A percentile compares a stretch with the other conserved stretches of the same genome.
Evolutionary conservation across 2,797 vertebrate genomes (phyloP).

Genomic region (Cuniculus paca): DNA sequence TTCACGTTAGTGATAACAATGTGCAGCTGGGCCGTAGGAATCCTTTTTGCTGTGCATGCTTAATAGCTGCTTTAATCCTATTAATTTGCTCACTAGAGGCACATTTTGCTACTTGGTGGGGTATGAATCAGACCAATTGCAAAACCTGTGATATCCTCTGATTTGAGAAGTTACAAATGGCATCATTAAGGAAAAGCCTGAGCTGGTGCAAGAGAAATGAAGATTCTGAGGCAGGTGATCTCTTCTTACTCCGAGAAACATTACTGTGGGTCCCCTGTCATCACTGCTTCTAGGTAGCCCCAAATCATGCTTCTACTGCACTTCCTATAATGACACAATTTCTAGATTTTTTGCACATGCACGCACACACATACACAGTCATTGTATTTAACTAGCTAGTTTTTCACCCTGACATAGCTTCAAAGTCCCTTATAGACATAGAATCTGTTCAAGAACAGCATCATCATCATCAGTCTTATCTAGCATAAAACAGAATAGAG

Average conservation of each 20-base stretch:
- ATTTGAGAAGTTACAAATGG: conserved; percentile 52
- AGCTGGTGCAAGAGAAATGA: conserved; percentile 2
- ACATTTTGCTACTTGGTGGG: background rate
- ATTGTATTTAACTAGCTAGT: background rate
- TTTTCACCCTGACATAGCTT: background rate
- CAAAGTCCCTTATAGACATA: background rate
- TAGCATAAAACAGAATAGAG: no score
- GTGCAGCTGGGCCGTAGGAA: background rate
- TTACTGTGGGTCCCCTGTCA: background rate
- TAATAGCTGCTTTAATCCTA: conserved; percentile 27
- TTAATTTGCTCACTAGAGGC: conserved; percentile 56
- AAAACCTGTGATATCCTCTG: background rate
- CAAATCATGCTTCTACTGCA: background rate
- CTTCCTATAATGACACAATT: background rate
- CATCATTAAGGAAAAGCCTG: background rate
- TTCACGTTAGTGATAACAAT: background rate
- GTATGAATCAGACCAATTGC: conserved; percentile 19
- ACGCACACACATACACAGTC: background rate
- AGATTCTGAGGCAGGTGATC: background rate
- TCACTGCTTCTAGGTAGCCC: background rate
- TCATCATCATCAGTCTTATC: background rate
- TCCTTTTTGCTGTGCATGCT: background rate
- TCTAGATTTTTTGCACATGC: conserved; percentile 3
- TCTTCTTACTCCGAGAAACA: conserved; percentile 4
- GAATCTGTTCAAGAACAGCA: background rate